Evolutionary conservation across 1,140 invertebrate species (phyloP).

Genomic region (Calosoma granatense): DNA sequence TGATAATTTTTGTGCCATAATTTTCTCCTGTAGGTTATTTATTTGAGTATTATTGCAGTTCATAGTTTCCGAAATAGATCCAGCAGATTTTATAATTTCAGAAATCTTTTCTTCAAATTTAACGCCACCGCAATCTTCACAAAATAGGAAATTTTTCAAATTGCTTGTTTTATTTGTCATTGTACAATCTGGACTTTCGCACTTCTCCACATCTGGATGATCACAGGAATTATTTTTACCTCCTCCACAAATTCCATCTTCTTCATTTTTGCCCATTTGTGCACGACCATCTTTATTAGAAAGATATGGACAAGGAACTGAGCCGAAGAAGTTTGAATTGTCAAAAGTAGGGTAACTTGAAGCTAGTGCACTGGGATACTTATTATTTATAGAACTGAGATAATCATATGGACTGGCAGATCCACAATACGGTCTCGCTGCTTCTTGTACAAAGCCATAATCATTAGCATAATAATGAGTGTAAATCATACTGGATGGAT

Average conservation of each 20-base stretch:
- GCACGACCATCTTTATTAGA: slow-evolving; percentile 1
- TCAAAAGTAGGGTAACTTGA: neutral
- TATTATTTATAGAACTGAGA: neutral
- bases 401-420: neutral
- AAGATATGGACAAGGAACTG: neutral
- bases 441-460: neutral
- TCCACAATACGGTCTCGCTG: neutral
- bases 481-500: neutral
- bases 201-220: slow-evolving; percentile 13
- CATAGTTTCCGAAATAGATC: too few species aligned
- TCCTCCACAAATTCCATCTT: neutral
- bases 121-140: neutral
- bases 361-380: neutral
- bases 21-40: too few species aligned
- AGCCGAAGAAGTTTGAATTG: neutral
- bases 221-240: neutral
- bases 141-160: neutral
- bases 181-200: slow-evolving; percentile 23
- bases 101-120: neutral
- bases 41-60: too few species aligned
- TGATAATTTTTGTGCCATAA: slow-evolving; percentile 3
- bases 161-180: slow-evolving; percentile 13
- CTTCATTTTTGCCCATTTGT: too few species aligned
- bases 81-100: too few species aligned
- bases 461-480: neutral